Base-by-base conservation (phyloP, 2,797 vertebrate genomes). In the Bufotes viridis region DNA sequence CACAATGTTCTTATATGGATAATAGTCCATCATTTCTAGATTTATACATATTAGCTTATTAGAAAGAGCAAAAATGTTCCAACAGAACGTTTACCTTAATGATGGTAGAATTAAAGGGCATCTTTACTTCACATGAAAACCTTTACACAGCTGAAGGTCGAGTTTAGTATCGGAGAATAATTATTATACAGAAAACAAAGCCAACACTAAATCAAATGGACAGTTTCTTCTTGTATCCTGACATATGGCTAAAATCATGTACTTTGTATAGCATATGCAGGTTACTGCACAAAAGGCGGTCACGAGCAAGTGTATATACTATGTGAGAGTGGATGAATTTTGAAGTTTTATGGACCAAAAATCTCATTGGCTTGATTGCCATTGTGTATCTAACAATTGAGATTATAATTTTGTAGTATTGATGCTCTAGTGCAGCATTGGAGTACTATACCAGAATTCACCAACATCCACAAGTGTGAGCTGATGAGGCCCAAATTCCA, bases 21-120 rank as follows among this genome's bases (percentile, higher is more conserved):
- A 58, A 61, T 84, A 60, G 18, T 83, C 67, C 15, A 42, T 42
- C 5, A 72, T 49, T 81, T 80, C 24, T 85, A 81, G 51, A 26
- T 88, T 88, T 72, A 15, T 29, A 55, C 17, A 78, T 65, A 20
- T 74, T 81, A 88, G 79, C 87, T 24, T 42, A 63, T 85, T 88
- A 85, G 55, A 75, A 61, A 14, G 57, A 63, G 65, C 76, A 88
- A 81, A 84, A 72, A 63, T 20, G 58, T 55, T 81, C 49, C 26
- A 22, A 34, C 26, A 81, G 78, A 85, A 78, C 42, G 42, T 42
- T 12, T 65, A 1, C 42, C 10, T 14, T 17, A 53, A 34, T 53
- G 17, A 29, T 12, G 12, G 34, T 22, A 24, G 20, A 75, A 75
- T 22, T 49, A 61, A 61, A 55, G 51, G 75, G 20, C 22, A 78